Evolutionary conservation across 2,888 invertebrate species (phyloP).

Genomic region (Eristalis intricaria): DNA sequence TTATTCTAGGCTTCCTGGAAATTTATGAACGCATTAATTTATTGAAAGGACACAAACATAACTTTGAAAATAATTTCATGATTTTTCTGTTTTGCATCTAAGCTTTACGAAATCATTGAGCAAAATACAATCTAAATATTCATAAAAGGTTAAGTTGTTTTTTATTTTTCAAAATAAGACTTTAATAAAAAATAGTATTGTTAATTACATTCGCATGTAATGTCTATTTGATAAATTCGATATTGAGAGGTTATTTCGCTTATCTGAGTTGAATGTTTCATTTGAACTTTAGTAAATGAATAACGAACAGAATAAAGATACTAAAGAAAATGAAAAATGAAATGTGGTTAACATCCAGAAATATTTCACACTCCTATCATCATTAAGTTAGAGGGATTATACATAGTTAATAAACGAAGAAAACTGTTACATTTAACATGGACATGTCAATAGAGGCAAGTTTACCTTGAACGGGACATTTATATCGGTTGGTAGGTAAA

Average conservation of each 20-base stretch:
- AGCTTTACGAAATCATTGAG: background rate
- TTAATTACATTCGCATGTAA: conserved; percentile 16
- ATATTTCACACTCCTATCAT: no score
- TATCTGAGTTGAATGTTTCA: background rate
- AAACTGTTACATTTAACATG: no score
- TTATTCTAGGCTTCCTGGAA: conserved; percentile 43
- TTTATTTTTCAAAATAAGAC: background rate
- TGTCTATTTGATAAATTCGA: conserved; percentile 50
- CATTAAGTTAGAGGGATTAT: background rate
- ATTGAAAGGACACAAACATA: background rate
- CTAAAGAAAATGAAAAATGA: background rate
- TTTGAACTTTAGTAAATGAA: background rate
- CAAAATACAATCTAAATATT: background rate
- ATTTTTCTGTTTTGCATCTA: background rate
- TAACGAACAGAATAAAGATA: background rate
- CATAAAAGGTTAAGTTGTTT: background rate
- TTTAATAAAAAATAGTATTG: background rate
- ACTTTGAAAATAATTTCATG: background rate
- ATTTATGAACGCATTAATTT: conserved; percentile 9
- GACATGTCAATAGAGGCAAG: no score
- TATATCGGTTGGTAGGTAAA: no score
- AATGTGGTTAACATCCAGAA: background rate
- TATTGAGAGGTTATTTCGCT: conserved; percentile 51
- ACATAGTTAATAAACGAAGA: no score
- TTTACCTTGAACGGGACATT: no score